These are phyloP conservation scores for Sebastes kiyomatsui DNA, from an alignment of 2,797 vertebrate genomes.

Conservation along the genomic window DNA sequence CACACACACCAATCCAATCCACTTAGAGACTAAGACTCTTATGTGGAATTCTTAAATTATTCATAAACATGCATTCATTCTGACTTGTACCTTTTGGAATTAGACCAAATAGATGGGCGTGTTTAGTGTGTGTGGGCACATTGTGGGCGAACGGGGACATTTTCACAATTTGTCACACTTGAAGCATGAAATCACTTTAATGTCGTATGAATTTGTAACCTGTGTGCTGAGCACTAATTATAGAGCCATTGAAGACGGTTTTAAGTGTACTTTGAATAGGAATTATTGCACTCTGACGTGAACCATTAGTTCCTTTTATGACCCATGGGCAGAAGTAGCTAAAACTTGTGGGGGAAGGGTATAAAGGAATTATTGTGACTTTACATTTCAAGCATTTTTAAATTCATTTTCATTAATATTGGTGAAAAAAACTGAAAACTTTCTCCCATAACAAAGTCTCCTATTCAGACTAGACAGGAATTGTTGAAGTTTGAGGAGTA, in stretches of 20 bases:
- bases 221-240: constrained; percentile 32
- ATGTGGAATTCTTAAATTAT: constrained; percentile 53
- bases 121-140: constrained; percentile 7
- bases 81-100: constrained; percentile 46
- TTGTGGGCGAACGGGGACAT: constrained; percentile 12
- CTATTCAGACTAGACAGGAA: background rate
- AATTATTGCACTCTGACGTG: constrained; percentile 6
- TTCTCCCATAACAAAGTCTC: background rate
- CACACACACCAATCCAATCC: constrained; percentile 29
- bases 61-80: constrained; percentile 49
- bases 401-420: background rate
- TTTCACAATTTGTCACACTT: constrained; percentile 46
- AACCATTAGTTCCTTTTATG: background rate
- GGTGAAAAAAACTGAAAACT: background rate
- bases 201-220: constrained; percentile 36
- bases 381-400: background rate
- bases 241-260: constrained; percentile 14
- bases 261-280: constrained; percentile 1
- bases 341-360: background rate
- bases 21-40: constrained; percentile 52
- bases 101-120: constrained; percentile 29
- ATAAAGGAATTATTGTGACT: background rate
- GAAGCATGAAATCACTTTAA: constrained; percentile 52
- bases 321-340: background rate
- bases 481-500: background rate